Conservation (phyloP, 2,888 invertebrate genomes). For the Nebria brevicollis region DNA sequence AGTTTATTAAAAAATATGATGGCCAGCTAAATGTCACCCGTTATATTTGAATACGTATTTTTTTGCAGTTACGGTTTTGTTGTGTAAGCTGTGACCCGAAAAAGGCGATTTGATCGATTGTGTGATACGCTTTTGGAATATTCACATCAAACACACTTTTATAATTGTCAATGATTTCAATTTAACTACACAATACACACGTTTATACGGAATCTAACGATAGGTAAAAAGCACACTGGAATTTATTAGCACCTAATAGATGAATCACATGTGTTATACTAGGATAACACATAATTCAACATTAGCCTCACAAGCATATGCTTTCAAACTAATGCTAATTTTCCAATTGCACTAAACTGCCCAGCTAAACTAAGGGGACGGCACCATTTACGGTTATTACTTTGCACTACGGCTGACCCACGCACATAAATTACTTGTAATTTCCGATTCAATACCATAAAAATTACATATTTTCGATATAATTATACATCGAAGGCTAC, state of each 20-base stretch:
- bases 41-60: constrained; percentile 1
- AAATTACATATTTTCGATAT: not conserved
- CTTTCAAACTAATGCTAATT: constrained; percentile 45
- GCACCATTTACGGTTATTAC: constrained; percentile 40
- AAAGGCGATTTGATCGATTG: not conserved
- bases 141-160: not conserved
- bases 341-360: constrained; percentile 32
- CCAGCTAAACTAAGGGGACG: constrained; percentile 19
- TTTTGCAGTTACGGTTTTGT: not conserved
- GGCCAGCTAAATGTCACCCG: not conserved
- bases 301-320: constrained; percentile 39
- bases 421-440: constrained; percentile 27
- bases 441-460: not conserved
- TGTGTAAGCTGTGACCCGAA: not conserved
- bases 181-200: too few species aligned
- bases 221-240: too few species aligned
- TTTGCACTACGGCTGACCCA: constrained; percentile 35
- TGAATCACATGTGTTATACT: not conserved
- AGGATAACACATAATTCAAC: constrained; percentile 31
- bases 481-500: not conserved
- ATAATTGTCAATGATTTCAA: not conserved
- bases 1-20: not conserved
- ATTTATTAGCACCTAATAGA: not conserved
- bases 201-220: too few species aligned
- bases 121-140: not conserved